Evolutionary conservation across 2,888 invertebrate species (phyloP), one percentile per base, ranked within the genome.

Genomic region (Sepiola atlantica): DNA sequence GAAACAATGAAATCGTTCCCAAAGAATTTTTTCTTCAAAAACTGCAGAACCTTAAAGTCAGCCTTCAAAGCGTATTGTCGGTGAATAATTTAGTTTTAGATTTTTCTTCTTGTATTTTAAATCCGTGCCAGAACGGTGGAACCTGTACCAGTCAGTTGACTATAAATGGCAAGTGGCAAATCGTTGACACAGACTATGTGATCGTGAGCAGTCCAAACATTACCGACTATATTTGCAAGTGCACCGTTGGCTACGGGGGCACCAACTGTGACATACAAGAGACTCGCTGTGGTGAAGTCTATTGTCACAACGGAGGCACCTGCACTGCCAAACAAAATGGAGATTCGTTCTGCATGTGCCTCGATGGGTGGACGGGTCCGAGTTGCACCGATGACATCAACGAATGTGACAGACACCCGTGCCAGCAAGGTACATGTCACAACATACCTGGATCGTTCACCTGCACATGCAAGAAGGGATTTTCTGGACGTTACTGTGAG

Each of bases 271-370:
- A 99, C 97, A 98, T 98, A 35, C 96, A 97, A 10, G 98, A 98
- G 0, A 99, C 99, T 97, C 98, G 98, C 0, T 99, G 99, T 97
- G 98, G 99, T 95, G 98, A 99, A 0, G 99, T 99, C 97, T 99
- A 99, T n/a, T 99, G 99, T 96, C 97, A 98, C 95, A 98, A 99
- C 97, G 99, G 99, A 55, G 99, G 99, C 57, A 98, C 98, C 92
- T 99, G 99, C 96, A 35, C 94, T 35, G 95, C 94, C 54, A 90
- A 55, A 28, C 57, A 93, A 21, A 94, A 94, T 18, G 90, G 94
- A 20, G 57, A 93, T 55, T 94, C 94, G 54, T 54, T 92, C 14
- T 97, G 97, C 94, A 94, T 95, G n/a, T 97, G 97, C 95, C 95
- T 95, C 0, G 77, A 95, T 8, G 95, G 95, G 24, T 97, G 96